A percentile compares a stretch with the other conserved stretches of the same genome.
Conservation (phyloP, 1,140 invertebrate genomes). For the Eupristina koningsbergeri region DNA sequence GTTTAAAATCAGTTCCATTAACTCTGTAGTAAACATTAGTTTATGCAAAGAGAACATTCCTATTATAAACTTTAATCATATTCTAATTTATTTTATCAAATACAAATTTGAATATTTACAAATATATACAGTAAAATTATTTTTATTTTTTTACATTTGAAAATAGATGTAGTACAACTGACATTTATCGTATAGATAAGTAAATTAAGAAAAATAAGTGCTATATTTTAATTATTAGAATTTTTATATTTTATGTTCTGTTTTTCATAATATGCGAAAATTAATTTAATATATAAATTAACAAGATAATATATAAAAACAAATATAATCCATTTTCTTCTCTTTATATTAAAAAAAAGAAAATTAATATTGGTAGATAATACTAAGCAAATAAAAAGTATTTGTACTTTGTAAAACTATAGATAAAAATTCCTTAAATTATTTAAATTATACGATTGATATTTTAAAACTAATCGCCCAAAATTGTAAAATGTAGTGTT, state of each 20-base stretch:
- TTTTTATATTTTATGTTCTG: no score
- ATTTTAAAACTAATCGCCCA: neutral
- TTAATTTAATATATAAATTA: neutral
- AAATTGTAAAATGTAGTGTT: neutral
- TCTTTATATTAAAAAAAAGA: neutral
- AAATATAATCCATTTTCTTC: slow-evolving; percentile 22
- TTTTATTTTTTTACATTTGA: neutral
- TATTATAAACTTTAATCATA: slow-evolving; percentile 33
- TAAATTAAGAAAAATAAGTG: neutral
- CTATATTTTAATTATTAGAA: no score
- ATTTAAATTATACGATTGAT: neutral
- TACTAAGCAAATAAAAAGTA: neutral
- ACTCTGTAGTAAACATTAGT: slow-evolving; percentile 29
- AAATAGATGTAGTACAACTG: neutral
- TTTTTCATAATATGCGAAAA: neutral
- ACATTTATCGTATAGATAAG: neutral
- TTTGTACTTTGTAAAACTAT: slow-evolving; percentile 23
- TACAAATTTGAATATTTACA: neutral
- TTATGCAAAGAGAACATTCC: slow-evolving; percentile 45
- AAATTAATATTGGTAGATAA: neutral
- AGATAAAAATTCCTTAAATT: neutral
- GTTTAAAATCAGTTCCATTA: slow-evolving; percentile 16
- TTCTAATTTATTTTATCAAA: slow-evolving; percentile 42
- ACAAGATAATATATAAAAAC: slow-evolving; percentile 18
- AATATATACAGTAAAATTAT: slow-evolving; percentile 9